These are phyloP conservation scores for Muschampia plurimacula DNA, from an alignment of 2,888 invertebrate genomes.

Conservation along the genomic window DNA sequence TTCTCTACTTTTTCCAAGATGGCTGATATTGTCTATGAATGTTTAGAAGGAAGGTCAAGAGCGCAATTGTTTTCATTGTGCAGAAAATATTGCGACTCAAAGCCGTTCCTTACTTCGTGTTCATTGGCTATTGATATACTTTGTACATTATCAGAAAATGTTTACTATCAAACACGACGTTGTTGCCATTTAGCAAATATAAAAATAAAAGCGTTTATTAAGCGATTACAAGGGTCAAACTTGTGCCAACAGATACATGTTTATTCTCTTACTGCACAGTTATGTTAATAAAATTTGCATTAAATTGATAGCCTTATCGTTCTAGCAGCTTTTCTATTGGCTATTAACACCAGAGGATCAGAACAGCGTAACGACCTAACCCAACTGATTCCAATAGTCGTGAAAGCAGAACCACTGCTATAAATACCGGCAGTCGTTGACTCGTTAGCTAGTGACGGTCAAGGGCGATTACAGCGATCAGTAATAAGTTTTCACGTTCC, in stretches of 20 bases:
- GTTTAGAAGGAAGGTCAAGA: constrained; percentile 74
- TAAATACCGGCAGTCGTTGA: constrained; percentile 25
- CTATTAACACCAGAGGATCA: background rate
- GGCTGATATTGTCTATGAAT: constrained; percentile 70
- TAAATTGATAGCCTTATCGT: background rate
- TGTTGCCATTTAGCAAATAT: background rate
- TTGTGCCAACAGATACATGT: background rate
- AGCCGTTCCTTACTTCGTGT: constrained; percentile 14
- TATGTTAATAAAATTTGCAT: background rate
- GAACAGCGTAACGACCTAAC: constrained; percentile 22
- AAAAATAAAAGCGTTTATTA: background rate
- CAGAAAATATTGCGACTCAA: constrained; percentile 7
- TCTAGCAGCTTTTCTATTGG: background rate
- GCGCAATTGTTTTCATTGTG: constrained; percentile 41
- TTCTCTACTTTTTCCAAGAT: constrained; percentile 85
- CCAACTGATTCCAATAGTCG: constrained; percentile 11
- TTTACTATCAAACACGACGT: constrained; percentile 1
- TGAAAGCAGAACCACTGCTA: constrained; percentile 23
- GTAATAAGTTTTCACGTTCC: constrained; percentile 72
- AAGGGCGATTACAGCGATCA: constrained; percentile 56
- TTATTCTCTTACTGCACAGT: background rate
- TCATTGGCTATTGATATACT: background rate
- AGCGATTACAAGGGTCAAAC: background rate
- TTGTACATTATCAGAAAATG: background rate
- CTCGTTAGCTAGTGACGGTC: constrained; percentile 41